Evolutionary conservation across 2,797 vertebrate species (phyloP).

Genomic region (Intellagama lesueurii): DNA sequence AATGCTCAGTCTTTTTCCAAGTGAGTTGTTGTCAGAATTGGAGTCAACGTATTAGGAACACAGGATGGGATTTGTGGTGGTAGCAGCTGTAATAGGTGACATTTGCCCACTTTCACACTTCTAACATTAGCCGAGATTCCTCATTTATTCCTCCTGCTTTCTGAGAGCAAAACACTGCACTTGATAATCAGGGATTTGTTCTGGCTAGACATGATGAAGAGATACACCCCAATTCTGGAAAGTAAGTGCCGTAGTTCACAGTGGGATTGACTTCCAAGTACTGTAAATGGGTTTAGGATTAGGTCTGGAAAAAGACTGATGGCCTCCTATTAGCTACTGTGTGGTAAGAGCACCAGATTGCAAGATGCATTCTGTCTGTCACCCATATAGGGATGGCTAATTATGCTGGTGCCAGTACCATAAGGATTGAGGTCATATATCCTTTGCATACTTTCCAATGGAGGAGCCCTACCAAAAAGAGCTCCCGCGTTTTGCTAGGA

Average conservation of each 20-base stretch:
- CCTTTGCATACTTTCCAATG: neutral
- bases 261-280: neutral
- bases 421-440: neutral
- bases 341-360: neutral
- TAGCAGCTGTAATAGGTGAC: neutral
- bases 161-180: neutral
- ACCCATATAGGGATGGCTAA: neutral
- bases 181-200: neutral
- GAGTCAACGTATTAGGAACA: constrained; percentile 7
- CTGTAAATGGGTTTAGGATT: neutral
- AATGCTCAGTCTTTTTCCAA: constrained; percentile 48
- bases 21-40: constrained; percentile 41
- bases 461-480: neutral
- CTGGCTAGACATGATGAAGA: neutral
- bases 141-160: neutral
- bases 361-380: neutral
- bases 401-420: neutral
- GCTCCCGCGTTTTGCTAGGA: neutral
- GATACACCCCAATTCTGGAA: neutral
- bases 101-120: neutral
- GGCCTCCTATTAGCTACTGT: neutral
- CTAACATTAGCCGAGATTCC: neutral
- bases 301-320: neutral
- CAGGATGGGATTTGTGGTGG: neutral
- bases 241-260: neutral